phyloP scores from a whole-genome alignment of 30 jellyfish, hydroid and myxozoan genomes.

The Clytia hemisphaerica region DNA sequence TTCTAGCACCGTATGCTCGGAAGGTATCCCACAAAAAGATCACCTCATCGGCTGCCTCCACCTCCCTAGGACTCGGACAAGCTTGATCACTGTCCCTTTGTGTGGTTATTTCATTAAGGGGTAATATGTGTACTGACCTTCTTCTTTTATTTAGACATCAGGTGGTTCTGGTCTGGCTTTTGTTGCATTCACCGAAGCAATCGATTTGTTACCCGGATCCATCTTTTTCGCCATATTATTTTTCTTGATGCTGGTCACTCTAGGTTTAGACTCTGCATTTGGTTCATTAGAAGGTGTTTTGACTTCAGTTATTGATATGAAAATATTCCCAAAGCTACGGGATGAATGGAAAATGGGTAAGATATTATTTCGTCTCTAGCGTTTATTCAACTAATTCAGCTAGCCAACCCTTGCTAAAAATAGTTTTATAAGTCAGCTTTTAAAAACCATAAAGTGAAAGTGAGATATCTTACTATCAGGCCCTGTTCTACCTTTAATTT shows the following conservation, averaged over 20 bases:
- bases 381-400: too few species aligned
- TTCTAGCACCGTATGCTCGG: too few species aligned
- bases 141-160: conserved; percentile 44
- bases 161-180: conserved; percentile 96
- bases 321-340: conserved; percentile 46
- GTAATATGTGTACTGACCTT: too few species aligned
- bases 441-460: too few species aligned
- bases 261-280: conserved; percentile 81
- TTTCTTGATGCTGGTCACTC: conserved; percentile 84
- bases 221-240: conserved; percentile 70
- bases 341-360: conserved; percentile 59
- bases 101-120: too few species aligned
- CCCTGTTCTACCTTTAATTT: background rate
- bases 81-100: too few species aligned
- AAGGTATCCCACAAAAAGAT: too few species aligned
- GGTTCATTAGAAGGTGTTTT: conserved; percentile 65
- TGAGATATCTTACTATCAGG: background rate
- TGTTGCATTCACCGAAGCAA: conserved; percentile 81
- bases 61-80: too few species aligned
- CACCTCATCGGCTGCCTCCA: too few species aligned
- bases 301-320: conserved; percentile 70
- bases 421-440: too few species aligned
- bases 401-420: too few species aligned
- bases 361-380: conserved; percentile 1
- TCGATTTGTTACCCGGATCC: conserved; percentile 74